Base-by-base conservation (phyloP, 2,888 invertebrate genomes). In the Tenthredo amoena region DNA sequence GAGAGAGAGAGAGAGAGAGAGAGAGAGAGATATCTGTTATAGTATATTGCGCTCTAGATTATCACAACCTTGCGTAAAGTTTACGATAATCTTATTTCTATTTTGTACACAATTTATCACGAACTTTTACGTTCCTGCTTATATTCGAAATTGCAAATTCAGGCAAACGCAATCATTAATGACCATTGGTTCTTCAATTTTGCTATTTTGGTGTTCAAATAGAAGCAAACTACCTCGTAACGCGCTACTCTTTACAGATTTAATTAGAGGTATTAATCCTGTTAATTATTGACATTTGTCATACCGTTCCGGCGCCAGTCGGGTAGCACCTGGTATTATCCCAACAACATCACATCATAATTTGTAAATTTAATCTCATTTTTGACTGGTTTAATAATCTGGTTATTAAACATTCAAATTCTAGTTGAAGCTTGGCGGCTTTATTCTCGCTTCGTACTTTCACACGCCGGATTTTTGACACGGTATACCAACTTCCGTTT, bases 1-100 rank as follows among this genome's bases (percentile, higher is more conserved):
- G 40, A 58, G 58, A 85, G 37, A 74, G 72, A 84, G 58, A 58
- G 58, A 77, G 40, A 58, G 58, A 85, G 37, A 74, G 72, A 84
- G 58, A 58, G 58, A 26, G 26, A 26, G 58, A 83, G 72, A 77
- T 15, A 9, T 77, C 55, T 34, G 77, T 47, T 47, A 55, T 9
- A 26, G 50, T 50, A 55, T n/a, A 55, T 55, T 55, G n/a, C 10
- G 43, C 12, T 74, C 43, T 74, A 72, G 72, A 31, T 37, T 43
- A 40, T 40, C 15, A 3, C 74, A 50, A 34, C 26, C 12, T 34
- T 7, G 31, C 50, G 18, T 34, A 77, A 50, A 47, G 31, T 50
- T 77, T 50, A 34, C 50, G 68, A 68, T 68, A 68, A 68, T 68
- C 26, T 21, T 26, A 9, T 62, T 26, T 26, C 26, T 21, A 4